Evolutionary conservation across 2,797 vertebrate genomes (phyloP).

Genomic region (Pteronotus mesoamericanus): DNA sequence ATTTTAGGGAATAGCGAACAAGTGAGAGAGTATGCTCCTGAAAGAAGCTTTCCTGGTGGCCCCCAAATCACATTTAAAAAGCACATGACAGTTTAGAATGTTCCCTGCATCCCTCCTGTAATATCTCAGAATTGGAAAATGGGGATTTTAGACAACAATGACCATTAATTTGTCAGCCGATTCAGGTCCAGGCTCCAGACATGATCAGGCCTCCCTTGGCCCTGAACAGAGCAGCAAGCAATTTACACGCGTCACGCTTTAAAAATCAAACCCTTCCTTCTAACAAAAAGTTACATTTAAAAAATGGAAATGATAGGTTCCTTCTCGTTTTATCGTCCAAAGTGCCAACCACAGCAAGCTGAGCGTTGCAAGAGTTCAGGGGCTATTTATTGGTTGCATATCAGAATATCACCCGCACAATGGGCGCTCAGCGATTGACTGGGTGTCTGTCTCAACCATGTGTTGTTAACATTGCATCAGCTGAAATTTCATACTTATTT

Average conservation of each 20-base stretch:
- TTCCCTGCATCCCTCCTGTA: not conserved
- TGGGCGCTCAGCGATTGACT: not conserved
- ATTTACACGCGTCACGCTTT: not conserved
- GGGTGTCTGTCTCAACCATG: not conserved
- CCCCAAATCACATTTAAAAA: conserved; percentile 25
- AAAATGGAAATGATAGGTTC: not conserved
- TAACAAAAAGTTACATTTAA: not conserved
- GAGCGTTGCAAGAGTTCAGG: not conserved
- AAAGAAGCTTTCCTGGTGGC: not conserved
- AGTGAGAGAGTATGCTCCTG: not conserved
- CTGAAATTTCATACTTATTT: not conserved
- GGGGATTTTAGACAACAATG: not conserved
- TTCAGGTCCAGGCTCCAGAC: not conserved
- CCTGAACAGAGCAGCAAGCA: not conserved
- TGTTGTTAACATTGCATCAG: not conserved
- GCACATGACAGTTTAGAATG: not conserved
- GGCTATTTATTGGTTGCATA: not conserved
- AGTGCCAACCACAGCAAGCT: not conserved
- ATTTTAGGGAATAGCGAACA: not conserved
- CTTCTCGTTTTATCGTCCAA: not conserved
- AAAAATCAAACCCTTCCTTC: not conserved
- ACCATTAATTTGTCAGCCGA: not conserved
- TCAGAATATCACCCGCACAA: not conserved
- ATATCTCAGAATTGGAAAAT: conserved; percentile 13
- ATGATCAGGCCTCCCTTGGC: not conserved